These are phyloP conservation scores for Eptatretus burgeri DNA, from an alignment of 2,113 vertebrate species.

Conservation along the genomic window DNA sequence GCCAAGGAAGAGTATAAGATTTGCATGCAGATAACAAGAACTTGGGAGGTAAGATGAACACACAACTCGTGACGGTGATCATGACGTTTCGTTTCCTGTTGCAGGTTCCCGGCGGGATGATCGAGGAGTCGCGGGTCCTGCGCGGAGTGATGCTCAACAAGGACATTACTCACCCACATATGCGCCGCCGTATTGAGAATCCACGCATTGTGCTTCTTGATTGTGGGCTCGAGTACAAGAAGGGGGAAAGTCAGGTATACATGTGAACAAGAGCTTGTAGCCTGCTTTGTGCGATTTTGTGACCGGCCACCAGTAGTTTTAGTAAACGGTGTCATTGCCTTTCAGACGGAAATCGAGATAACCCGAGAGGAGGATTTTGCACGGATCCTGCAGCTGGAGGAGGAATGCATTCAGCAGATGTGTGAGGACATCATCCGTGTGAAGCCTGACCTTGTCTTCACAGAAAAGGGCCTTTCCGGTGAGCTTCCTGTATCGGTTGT, in stretches of 20 bases:
- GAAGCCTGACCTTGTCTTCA: constrained; percentile 69
- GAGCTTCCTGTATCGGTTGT: not conserved
- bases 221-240: constrained; percentile 83
- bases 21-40: too few species aligned
- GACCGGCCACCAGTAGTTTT: not conserved
- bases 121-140: constrained; percentile 58
- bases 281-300: too few species aligned
- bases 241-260: constrained; percentile 77
- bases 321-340: not conserved
- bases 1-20: too few species aligned
- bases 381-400: constrained; percentile 83
- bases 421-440: constrained; percentile 62
- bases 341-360: constrained; percentile 78
- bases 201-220: constrained; percentile 61
- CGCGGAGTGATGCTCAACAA: constrained; percentile 82
- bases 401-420: constrained; percentile 76
- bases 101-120: constrained; percentile 60
- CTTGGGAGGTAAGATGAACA: too few species aligned
- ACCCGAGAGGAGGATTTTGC: constrained; percentile 74
- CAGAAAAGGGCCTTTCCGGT: constrained; percentile 85
- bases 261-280: not conserved
- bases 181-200: constrained; percentile 51
- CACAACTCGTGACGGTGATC: too few species aligned
- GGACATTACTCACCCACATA: constrained; percentile 59
- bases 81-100: not conserved